Percentiles rank a stretch among this genome's conserved stretches.
Evolutionary conservation across 2,797 vertebrate genomes (phyloP).

Genomic region (Graptemys geographica): DNA sequence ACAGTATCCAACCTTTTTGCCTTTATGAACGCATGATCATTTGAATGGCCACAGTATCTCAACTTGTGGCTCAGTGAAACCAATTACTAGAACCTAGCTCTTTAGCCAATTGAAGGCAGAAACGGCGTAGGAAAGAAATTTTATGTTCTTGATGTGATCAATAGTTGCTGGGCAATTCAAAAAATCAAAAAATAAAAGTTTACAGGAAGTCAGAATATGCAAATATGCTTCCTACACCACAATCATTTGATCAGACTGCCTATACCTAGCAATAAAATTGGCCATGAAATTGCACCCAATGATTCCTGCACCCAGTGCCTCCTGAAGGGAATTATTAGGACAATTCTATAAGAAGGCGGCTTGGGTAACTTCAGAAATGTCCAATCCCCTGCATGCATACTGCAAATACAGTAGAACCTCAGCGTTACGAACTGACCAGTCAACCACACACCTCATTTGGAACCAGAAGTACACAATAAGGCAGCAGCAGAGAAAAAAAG

Average conservation of each 20-base stretch:
- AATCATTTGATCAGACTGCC: neutral
- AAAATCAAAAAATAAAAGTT: neutral
- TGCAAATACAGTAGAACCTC: neutral
- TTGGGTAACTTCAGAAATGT: neutral
- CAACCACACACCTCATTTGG: too few relatives aligned
- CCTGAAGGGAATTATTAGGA: neutral
- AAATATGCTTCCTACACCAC: neutral
- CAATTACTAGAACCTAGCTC: neutral
- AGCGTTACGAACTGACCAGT: too few relatives aligned
- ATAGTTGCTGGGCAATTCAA: neutral
- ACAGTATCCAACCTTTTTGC: neutral
- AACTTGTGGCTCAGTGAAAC: neutral
- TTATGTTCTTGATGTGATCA: neutral
- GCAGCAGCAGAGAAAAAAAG: too few relatives aligned
- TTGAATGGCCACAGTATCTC: neutral
- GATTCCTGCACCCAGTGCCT: neutral
- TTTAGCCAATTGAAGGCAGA: neutral
- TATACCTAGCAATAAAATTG: neutral
- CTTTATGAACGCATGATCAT: neutral
- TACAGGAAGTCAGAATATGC: neutral
- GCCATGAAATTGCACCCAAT: neutral
- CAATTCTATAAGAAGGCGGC: neutral
- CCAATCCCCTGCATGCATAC: neutral
- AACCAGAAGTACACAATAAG: too few relatives aligned
- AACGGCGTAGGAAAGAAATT: neutral